Percentiles rank a stretch among this genome's conserved stretches.
phyloP scores from a whole-genome alignment of 64 coral and sea anemone genomes.

The Porites australiensis region DNA sequence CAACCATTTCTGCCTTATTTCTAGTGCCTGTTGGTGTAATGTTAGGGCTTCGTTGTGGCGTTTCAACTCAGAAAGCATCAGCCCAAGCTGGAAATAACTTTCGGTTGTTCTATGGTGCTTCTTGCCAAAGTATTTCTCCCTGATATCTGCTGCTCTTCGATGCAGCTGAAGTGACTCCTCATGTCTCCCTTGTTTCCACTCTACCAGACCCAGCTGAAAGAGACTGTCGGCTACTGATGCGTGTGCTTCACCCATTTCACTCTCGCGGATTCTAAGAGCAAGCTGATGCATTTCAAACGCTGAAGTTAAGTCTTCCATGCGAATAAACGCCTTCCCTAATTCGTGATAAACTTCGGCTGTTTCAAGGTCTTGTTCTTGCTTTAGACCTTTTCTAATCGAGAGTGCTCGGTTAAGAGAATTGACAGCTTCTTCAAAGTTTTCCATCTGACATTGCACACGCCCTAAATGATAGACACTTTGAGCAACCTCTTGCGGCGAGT shows the following conservation, averaged over 20 bases:
- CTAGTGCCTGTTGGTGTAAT: not conserved
- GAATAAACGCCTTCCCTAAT: not conserved
- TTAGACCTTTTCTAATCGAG: not conserved
- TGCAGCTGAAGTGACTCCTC: not conserved
- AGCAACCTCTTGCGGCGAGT: not conserved
- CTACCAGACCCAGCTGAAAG: not conserved
- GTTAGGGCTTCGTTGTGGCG: not conserved
- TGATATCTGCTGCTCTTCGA: not conserved
- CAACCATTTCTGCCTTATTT: not conserved
- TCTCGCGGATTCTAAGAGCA: not conserved
- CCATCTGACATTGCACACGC: not conserved
- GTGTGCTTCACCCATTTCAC: not conserved
- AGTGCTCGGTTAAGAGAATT: not conserved
- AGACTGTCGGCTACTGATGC: not conserved
- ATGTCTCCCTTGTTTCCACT: not conserved
- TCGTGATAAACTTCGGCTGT: conserved; percentile 8
- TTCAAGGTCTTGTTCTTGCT: not conserved
- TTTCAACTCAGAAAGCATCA: no score
- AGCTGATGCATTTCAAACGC: not conserved
- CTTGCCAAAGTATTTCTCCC: not conserved
- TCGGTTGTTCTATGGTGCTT: not conserved
- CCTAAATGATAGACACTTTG: not conserved
- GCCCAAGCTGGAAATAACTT: not conserved
- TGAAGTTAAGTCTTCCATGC: not conserved
- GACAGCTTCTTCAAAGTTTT: not conserved